Conservation (phyloP, 1,140 invertebrate genomes). For the Drosophila obscura region DNA sequence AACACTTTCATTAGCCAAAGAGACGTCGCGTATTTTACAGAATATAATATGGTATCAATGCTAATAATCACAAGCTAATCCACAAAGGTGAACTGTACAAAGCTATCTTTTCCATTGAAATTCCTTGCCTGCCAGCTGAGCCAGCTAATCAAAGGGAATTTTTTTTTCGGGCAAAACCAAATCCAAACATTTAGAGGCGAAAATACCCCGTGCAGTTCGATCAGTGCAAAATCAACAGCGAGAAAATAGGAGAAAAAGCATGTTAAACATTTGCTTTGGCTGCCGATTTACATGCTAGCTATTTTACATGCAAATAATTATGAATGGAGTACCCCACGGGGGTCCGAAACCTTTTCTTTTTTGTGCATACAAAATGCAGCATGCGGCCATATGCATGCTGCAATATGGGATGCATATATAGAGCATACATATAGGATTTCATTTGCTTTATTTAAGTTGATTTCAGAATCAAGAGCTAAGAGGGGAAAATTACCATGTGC, state of each 20-base stretch:
- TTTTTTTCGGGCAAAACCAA: neutral
- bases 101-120: neutral
- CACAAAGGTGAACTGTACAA: too few relatives aligned
- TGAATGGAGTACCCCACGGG: constrained; percentile 27
- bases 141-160: constrained; percentile 23
- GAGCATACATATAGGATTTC: constrained; percentile 25
- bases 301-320: constrained; percentile 67
- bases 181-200: constrained; percentile 25
- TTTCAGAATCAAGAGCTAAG: constrained; percentile 36
- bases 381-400: constrained; percentile 35
- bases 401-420: neutral
- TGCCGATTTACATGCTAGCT: constrained; percentile 55
- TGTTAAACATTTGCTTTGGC: constrained; percentile 43
- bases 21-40: too few relatives aligned
- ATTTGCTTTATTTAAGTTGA: constrained; percentile 64
- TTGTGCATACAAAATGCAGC: constrained; percentile 38
- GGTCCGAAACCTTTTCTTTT: neutral
- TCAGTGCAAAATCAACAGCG: constrained; percentile 27
- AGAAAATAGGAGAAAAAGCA: constrained; percentile 24
- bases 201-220: constrained; percentile 13
- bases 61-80: too few relatives aligned
- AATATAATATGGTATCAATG: too few relatives aligned
- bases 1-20: too few relatives aligned
- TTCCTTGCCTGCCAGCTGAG: neutral
- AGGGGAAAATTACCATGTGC: constrained; percentile 25